Percentiles rank a stretch among this genome's conserved stretches.
phyloP scores from a whole-genome alignment of 2,797 vertebrate species.

The Enteromius thamalakanensis region DNA sequence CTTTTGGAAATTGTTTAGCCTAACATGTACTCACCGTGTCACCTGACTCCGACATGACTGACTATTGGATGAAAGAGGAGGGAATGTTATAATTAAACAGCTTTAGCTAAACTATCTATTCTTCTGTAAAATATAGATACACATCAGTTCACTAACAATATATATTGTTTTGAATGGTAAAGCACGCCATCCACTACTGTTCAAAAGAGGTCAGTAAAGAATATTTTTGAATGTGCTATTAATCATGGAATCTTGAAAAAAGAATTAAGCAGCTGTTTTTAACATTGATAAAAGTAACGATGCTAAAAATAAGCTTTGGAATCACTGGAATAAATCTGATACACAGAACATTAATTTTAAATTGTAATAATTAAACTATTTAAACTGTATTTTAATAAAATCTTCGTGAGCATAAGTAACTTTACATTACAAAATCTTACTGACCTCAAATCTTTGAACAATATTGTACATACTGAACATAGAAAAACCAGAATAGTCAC shows the following conservation, averaged over 20 bases:
- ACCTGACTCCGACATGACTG: constrained; percentile 54
- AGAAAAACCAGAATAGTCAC: not conserved
- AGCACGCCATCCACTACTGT: not conserved
- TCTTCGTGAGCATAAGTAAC: not conserved
- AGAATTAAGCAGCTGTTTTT: not conserved
- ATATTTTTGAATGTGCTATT: not conserved
- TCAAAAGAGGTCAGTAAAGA: not conserved
- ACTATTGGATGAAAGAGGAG: constrained; percentile 55
- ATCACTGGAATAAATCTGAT: not conserved
- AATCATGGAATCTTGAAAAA: not conserved
- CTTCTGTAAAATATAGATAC: not conserved
- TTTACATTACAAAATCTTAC: not conserved
- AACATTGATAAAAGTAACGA: not conserved
- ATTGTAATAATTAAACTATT: not conserved
- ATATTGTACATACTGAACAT: not conserved
- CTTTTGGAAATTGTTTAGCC: constrained; percentile 7
- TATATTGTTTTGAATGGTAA: not conserved
- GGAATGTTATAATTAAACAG: not conserved
- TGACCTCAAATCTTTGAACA: not conserved
- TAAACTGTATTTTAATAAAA: not conserved
- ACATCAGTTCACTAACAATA: not conserved
- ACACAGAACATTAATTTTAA: not conserved
- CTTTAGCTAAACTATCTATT: constrained; percentile 3
- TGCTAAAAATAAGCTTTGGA: not conserved
- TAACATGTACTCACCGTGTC: constrained; percentile 70